These are phyloP conservation scores for Kobus ellipsiprymnus DNA, from an alignment of 2,113 vertebrate genomes.

Conservation along the genomic window DNA sequence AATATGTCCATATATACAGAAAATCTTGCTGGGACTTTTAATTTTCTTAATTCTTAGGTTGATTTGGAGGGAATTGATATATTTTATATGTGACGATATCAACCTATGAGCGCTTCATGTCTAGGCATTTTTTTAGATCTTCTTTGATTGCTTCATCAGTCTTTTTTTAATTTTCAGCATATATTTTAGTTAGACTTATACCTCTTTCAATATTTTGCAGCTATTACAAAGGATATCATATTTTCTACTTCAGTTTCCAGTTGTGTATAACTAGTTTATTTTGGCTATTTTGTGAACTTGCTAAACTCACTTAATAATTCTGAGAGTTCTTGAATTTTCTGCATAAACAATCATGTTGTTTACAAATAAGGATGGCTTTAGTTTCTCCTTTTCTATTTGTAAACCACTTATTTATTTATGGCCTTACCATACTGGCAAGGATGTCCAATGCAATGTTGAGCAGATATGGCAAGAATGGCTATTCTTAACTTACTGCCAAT, in stretches of 20 bases:
- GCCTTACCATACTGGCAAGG: background rate
- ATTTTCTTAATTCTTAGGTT: background rate
- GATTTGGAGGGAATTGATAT: background rate
- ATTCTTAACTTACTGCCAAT: background rate
- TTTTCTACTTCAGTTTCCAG: background rate
- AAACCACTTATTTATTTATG: background rate
- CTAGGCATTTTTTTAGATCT: background rate
- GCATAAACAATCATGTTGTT: background rate
- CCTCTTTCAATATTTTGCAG: background rate
- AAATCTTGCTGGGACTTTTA: background rate
- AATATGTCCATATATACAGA: background rate
- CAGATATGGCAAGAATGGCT: background rate
- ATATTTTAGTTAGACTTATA: background rate
- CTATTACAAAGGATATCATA: background rate
- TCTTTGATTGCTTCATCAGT: background rate
- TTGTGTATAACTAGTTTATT: background rate
- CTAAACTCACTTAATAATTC: background rate
- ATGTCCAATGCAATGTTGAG: background rate
- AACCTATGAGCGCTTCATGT: background rate
- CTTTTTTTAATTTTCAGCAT: background rate
- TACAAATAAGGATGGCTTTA: background rate
- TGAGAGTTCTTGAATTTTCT: background rate
- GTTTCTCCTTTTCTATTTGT: background rate
- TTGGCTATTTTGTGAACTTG: background rate
- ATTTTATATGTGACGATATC: background rate